Percentiles rank a stretch among this genome's conserved stretches.
phyloP scores from a whole-genome alignment of 2,888 invertebrate genomes.

The Omphaloscelis lunosa region DNA sequence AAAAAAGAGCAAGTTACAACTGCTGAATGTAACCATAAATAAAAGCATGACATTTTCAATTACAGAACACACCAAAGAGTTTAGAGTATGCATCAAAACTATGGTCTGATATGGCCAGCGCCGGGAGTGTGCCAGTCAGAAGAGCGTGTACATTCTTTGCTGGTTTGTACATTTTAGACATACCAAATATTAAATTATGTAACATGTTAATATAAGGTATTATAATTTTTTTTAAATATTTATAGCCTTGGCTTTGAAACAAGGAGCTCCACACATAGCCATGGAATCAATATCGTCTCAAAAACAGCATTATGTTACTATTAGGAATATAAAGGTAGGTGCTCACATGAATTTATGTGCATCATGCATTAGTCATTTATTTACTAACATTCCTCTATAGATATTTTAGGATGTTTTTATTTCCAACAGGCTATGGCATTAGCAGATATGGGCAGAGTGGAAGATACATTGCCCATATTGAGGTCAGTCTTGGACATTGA shows the following conservation, averaged over 20 bases:
- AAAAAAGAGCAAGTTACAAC: background rate
- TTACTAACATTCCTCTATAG: background rate
- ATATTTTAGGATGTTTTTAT: slow-evolving; percentile 26
- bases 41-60: slow-evolving; percentile 38
- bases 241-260: slow-evolving; percentile 92
- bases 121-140: slow-evolving; percentile 91
- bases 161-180: slow-evolving; percentile 73
- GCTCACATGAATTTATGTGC: background rate
- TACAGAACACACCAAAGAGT: slow-evolving; percentile 93
- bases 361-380: background rate
- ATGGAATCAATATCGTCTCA: slow-evolving; percentile 91
- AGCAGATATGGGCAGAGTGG: slow-evolving; percentile 91
- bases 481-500: slow-evolving; percentile 91
- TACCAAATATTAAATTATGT: too few species aligned
- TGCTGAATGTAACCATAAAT: background rate
- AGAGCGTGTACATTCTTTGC: slow-evolving; percentile 92
- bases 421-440: slow-evolving; percentile 86
- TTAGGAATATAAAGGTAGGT: slow-evolving; percentile 92
- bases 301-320: slow-evolving; percentile 92
- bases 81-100: slow-evolving; percentile 91
- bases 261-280: slow-evolving; percentile 92
- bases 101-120: slow-evolving; percentile 90
- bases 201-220: background rate
- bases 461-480: slow-evolving; percentile 92
- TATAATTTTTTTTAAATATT: background rate